phyloP scores from a whole-genome alignment of 2,797 vertebrate genomes.

The Centropyge bicolor region DNA sequence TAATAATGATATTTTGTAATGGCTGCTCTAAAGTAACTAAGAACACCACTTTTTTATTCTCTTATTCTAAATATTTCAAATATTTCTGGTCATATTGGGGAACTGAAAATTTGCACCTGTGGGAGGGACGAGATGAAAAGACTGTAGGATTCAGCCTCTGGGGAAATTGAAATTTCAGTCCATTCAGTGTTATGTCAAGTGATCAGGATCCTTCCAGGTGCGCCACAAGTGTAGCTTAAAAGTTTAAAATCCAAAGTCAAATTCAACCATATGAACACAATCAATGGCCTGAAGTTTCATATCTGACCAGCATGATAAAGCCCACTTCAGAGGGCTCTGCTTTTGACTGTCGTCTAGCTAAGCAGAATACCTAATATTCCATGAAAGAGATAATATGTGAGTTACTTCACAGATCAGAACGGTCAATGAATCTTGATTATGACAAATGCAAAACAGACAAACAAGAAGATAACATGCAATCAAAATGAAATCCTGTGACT shows the following conservation, averaged over 20 bases:
- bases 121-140: too few relatives aligned
- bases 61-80: too few relatives aligned
- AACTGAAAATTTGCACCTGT: neutral
- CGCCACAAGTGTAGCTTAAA: neutral
- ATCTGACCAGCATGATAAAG: conserved; percentile 25
- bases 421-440: neutral
- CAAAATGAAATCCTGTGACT: neutral
- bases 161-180: too few relatives aligned
- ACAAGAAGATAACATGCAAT: neutral
- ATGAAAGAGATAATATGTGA: conserved; percentile 19
- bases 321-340: conserved; percentile 11
- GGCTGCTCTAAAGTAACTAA: neutral
- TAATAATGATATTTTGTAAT: neutral
- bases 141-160: too few relatives aligned
- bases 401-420: neutral
- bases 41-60: neutral
- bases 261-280: conserved; percentile 4
- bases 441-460: neutral
- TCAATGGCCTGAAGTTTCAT: neutral
- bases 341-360: neutral
- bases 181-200: too few relatives aligned
- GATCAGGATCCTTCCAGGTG: too few relatives aligned
- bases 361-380: neutral
- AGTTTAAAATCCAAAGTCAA: conserved; percentile 23
- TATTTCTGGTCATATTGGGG: too few relatives aligned